phyloP scores from a whole-genome alignment of 2,113 vertebrate species.

The Urocolius indicus region DNA sequence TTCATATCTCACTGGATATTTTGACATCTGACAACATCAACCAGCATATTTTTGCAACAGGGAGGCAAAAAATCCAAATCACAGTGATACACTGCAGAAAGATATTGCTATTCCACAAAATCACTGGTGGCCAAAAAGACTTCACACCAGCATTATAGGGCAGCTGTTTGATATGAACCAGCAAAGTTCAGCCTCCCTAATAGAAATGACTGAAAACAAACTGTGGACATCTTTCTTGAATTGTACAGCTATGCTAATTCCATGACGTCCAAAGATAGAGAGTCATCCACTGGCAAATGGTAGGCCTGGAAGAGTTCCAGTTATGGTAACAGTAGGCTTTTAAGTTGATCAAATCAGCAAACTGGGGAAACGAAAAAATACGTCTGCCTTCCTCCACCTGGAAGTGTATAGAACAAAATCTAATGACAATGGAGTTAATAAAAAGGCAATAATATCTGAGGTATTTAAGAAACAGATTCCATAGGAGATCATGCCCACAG shows the following conservation, averaged over 20 bases:
- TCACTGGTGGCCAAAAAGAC: not conserved
- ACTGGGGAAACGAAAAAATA: not conserved
- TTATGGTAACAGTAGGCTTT: not conserved
- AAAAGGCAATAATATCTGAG: slow-evolving; percentile 20
- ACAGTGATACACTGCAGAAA: not conserved
- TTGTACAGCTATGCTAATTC: not conserved
- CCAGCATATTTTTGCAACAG: slow-evolving; percentile 12
- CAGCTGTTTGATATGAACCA: not conserved
- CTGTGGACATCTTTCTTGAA: not conserved
- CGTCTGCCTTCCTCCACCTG: not conserved
- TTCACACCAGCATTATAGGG: not conserved
- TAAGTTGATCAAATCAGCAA: not conserved
- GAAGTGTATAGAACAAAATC: not conserved
- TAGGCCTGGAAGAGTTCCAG: not conserved
- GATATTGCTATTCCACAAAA: not conserved
- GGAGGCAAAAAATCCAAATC: not conserved
- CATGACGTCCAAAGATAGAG: not conserved
- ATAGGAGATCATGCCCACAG: slow-evolving; percentile 1
- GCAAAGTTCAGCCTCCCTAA: not conserved
- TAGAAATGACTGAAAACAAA: not conserved
- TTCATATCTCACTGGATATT: slow-evolving; percentile 48
- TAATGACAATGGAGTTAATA: slow-evolving; percentile 32
- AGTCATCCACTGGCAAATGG: not conserved
- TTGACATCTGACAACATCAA: slow-evolving; percentile 37
- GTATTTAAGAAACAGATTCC: slow-evolving; percentile 4